Percentiles rank a stretch among this genome's conserved stretches.
Conservation (phyloP, 1,140 invertebrate species). For the Diorhabda sublineata region DNA sequence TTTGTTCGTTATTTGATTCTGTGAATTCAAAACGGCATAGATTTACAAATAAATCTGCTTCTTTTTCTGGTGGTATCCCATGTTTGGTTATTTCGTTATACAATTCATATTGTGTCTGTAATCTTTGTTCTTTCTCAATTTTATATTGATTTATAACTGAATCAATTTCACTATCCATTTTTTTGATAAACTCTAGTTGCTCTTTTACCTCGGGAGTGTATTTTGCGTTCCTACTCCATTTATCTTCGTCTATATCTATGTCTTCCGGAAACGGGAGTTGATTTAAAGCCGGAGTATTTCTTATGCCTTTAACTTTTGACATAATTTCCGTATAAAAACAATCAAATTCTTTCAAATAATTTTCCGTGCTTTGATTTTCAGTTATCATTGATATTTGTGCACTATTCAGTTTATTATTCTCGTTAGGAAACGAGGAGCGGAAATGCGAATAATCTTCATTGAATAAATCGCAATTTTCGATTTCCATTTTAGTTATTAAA, state of each 20-base stretch:
- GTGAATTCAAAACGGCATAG: slow-evolving; percentile 8
- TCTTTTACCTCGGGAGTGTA: slow-evolving; percentile 8
- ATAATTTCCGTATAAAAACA: slow-evolving; percentile 12
- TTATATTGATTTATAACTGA: slow-evolving; percentile 4
- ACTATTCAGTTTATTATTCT: not conserved
- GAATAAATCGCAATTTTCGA: no score
- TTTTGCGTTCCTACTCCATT: slow-evolving; percentile 9
- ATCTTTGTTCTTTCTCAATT: slow-evolving; percentile 2
- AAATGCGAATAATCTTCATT: no score
- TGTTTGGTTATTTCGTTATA: slow-evolving; percentile 4
- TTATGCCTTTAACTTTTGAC: not conserved
- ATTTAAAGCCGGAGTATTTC: not conserved
- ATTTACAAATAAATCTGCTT: slow-evolving; percentile 4
- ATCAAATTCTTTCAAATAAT: slow-evolving; percentile 11
- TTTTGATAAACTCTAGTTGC: slow-evolving; percentile 3
- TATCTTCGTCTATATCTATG: slow-evolving; percentile 9
- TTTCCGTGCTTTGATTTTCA: slow-evolving; percentile 12
- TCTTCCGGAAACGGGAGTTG: not conserved
- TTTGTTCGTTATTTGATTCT: not conserved
- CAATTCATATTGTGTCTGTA: slow-evolving; percentile 12
- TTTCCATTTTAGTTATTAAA: no score
- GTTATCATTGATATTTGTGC: not conserved
- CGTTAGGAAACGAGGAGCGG: not conserved
- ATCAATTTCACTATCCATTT: slow-evolving; percentile 7
- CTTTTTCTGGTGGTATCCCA: not conserved